A percentile compares a stretch with the other conserved stretches of the same genome.
These are phyloP conservation scores for Myotis pilosus DNA, from an alignment of 2,797 vertebrate genomes.

Conservation along the genomic window DNA sequence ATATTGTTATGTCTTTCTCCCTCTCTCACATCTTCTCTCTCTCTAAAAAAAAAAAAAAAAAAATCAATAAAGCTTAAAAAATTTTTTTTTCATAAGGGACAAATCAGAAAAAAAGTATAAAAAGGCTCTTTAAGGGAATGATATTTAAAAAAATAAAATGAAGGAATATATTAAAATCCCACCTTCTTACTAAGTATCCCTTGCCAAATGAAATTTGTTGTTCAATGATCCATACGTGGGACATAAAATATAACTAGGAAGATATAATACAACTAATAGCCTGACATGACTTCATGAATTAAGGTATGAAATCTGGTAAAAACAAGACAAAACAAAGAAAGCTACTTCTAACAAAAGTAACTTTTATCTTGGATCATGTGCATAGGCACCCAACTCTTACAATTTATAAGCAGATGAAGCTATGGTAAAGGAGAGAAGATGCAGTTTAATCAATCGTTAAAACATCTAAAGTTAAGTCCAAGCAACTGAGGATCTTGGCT, in stretches of 20 bases:
- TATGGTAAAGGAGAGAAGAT: background rate
- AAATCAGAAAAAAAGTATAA: background rate
- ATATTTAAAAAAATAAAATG: background rate
- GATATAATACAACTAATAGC: background rate
- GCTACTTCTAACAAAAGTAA: background rate
- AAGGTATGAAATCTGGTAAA: background rate
- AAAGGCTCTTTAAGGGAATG: background rate
- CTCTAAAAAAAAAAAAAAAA: no score
- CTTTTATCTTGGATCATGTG: background rate
- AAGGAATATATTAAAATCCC: background rate
- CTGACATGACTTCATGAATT: background rate
- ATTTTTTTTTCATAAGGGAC: background rate
- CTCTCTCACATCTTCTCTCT: background rate
- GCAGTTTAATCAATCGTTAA: background rate
- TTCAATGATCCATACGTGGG: background rate
- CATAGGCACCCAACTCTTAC: background rate
- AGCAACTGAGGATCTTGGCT: background rate
- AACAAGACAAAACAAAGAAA: background rate
- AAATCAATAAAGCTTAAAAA: background rate
- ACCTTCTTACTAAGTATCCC: background rate
- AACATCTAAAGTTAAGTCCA: background rate
- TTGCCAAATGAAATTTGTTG: constrained; percentile 1
- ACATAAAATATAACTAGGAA: background rate
- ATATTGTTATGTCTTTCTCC: background rate
- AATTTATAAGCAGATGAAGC: background rate